Percentiles rank a stretch among this genome's conserved stretches.
Evolutionary conservation across 1,140 invertebrate genomes (phyloP).

Genomic region (Metopolophium dirhodum): DNA sequence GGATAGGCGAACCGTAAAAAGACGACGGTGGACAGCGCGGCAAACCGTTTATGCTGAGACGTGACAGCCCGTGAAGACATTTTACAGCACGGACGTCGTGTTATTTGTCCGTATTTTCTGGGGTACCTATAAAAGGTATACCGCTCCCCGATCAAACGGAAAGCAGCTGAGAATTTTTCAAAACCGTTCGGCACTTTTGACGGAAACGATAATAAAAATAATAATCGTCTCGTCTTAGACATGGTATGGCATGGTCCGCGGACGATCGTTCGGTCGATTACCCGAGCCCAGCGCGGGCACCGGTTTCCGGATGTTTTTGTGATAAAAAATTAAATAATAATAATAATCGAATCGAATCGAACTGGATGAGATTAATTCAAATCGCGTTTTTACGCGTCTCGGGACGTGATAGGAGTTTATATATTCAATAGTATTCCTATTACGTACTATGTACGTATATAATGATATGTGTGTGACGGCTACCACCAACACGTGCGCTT

Average conservation of each 20-base stretch:
- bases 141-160: not conserved
- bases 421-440: not conserved
- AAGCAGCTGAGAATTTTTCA: not conserved
- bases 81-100: not conserved
- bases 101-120: not conserved
- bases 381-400: not conserved
- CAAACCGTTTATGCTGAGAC: not conserved
- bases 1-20: conserved; percentile 11
- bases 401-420: not conserved
- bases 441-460: not conserved
- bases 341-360: not conserved
- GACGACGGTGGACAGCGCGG: not conserved
- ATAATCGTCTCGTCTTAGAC: not conserved
- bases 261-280: not conserved
- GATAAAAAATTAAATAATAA: not conserved
- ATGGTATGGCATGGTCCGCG: not conserved
- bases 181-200: not conserved
- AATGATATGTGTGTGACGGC: not conserved
- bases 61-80: conserved; percentile 4
- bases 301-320: not conserved
- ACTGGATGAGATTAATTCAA: not conserved
- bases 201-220: not conserved
- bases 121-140: not conserved
- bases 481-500: not conserved
- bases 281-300: not conserved